Percentiles rank a stretch among this genome's conserved stretches.
Conservation (phyloP, 2,797 vertebrate species). For the Eulemur mongoz region DNA sequence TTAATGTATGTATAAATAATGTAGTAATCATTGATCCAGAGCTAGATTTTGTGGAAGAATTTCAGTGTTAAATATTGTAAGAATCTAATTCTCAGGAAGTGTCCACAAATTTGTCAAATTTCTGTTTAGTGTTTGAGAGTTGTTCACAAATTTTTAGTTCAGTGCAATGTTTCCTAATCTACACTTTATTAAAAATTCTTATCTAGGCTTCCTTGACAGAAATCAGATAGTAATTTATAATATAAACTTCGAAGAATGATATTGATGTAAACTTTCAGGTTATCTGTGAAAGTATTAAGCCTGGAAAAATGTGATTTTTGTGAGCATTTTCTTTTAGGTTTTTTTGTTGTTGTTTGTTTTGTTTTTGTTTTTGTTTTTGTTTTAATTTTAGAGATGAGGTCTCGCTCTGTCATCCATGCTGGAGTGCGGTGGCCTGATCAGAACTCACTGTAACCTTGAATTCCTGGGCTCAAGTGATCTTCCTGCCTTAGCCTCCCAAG, state of each 20-base stretch:
- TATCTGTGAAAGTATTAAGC: not conserved
- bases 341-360: not conserved
- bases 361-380: too few species aligned
- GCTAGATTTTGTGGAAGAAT: not conserved
- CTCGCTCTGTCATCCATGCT: not conserved
- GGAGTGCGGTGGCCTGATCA: not conserved
- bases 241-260: not conserved
- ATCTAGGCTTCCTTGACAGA: slow-evolving; percentile 1
- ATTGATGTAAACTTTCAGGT: not conserved
- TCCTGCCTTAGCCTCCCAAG: not conserved
- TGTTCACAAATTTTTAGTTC: not conserved
- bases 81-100: not conserved
- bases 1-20: not conserved
- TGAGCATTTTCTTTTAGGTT: not conserved
- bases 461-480: not conserved
- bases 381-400: not conserved
- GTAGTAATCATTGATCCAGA: not conserved
- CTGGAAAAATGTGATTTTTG: not conserved
- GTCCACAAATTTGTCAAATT: not conserved
- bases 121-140: not conserved
- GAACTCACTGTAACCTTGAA: not conserved
- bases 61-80: not conserved
- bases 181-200: not conserved
- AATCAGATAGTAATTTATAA: not conserved
- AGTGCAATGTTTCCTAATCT: not conserved